Evolutionary conservation across 2,113 vertebrate genomes (phyloP), one percentile per base, ranked within the genome.

Genomic region (Cyphomyrus plagiostoma): DNA sequence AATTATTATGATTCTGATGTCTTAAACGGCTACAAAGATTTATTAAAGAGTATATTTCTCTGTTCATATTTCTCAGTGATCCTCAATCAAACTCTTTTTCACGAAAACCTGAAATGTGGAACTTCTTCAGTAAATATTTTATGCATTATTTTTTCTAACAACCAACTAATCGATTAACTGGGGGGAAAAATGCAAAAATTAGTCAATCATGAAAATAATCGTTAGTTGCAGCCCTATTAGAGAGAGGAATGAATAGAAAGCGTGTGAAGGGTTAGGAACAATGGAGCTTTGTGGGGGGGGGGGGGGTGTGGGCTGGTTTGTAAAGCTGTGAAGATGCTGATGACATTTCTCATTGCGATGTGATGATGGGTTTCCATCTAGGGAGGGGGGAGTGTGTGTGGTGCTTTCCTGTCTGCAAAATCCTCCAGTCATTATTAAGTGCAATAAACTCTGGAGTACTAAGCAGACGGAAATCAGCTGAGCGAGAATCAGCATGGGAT

Each of bases 401-500:
- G 21, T 23, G 19, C 35, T 56, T 52, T 21, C 88, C 9, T 50
- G 39, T 35, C 74, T 83, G 35, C 88, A 15, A 39, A 84, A 89
- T 19, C 82, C 77, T 89, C 77, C 17, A 46, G 77, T 58, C 77
- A 52, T 89, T 83, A 52, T 89, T 83, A 89, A 89, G 82, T 42
- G 77, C 77, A 84, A 89, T 89, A 83, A 89, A 89, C 88, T 89
- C 48, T 39, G 50, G 26, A n/a, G 88, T 58, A 56, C 35, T 39
- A 89, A 58, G 56, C 88, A 89, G 88, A 84, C 10, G 52, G 88
- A 83, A 42, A 84, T 58, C 52, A 56, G 4, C 50, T n/a, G 39
- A 62, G 88, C n/a, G 49, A 83, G 74, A 89, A 89, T 58, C 9
- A 17, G 50, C 88, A 15, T 8, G 8, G 80, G 50, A 85, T 85